Percentiles rank a stretch among this genome's conserved stretches.
Conservation (phyloP, 2,888 invertebrate species). For the Coenonympha glycerion region DNA sequence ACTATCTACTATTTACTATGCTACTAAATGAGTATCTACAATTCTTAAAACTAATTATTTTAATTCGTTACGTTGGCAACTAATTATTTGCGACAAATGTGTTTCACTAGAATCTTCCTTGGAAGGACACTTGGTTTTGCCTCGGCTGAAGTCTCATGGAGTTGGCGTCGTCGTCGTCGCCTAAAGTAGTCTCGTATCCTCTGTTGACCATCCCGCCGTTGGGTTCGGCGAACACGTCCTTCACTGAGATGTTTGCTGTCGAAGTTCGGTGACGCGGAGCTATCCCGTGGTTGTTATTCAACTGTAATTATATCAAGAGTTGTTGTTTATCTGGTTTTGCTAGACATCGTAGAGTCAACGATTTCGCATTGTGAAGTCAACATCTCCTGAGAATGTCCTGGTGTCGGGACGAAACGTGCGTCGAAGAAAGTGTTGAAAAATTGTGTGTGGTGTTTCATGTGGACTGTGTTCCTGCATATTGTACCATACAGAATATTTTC, state of each 20-base stretch:
- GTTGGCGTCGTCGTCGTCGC: conserved; percentile 81
- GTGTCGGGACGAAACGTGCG: no score
- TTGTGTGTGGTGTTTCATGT: no score
- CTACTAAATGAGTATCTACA: conserved; percentile 52
- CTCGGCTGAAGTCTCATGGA: conserved; percentile 84
- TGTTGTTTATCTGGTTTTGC: no score
- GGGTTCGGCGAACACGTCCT: conserved; percentile 85
- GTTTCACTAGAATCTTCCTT: conserved; percentile 54
- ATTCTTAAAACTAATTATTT: conserved; percentile 32
- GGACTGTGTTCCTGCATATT: no score
- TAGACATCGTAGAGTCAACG: no score
- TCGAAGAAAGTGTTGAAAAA: no score
- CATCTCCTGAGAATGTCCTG: no score
- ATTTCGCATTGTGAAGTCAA: no score
- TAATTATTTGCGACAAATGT: conserved; percentile 27
- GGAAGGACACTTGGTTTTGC: conserved; percentile 78
- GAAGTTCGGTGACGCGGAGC: conserved; percentile 83
- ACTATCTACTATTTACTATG: conserved; percentile 29
- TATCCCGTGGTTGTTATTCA: conserved; percentile 78
- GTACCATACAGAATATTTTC: no score
- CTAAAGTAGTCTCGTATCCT: conserved; percentile 81
- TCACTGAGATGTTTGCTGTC: conserved; percentile 85
- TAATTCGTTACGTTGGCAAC: conserved; percentile 49
- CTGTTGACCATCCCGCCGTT: conserved; percentile 83
- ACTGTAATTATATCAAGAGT: conserved; percentile 46